Evolutionary conservation across 2,113 vertebrate genomes (phyloP).

Genomic region (Pelmatolapia mariae): DNA sequence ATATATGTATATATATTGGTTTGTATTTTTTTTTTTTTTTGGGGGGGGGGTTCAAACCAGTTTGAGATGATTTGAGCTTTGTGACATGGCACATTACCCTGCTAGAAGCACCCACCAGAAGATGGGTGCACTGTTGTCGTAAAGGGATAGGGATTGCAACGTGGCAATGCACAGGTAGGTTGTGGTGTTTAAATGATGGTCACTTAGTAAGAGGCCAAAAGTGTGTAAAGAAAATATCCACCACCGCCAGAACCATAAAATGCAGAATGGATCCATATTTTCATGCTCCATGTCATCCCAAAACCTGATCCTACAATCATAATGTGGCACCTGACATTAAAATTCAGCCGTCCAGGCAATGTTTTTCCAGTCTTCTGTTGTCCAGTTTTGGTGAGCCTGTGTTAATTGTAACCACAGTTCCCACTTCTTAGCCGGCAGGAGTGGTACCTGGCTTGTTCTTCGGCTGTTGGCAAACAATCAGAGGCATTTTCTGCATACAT

Average conservation of each 20-base stretch:
- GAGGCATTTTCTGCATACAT: not conserved
- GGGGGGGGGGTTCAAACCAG: not conserved
- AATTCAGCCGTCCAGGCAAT: not conserved
- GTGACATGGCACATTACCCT: not conserved
- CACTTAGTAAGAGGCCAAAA: not conserved
- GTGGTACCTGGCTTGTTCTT: not conserved
- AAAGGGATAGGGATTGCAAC: not conserved
- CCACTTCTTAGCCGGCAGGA: not conserved
- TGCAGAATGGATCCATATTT: not conserved
- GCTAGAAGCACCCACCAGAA: not conserved
- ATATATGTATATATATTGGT: not conserved
- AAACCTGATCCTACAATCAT: not conserved
- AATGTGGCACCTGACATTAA: not conserved
- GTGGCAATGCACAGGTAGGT: not conserved
- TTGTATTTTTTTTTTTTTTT: rapidly evolving
- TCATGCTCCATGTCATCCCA: not conserved
- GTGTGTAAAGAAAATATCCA: not conserved
- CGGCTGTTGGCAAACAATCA: not conserved
- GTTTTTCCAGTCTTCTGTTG: not conserved
- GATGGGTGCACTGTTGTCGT: not conserved
- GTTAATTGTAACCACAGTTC: not conserved
- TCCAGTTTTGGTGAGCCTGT: not conserved
- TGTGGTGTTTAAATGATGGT: not conserved
- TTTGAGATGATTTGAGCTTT: not conserved
- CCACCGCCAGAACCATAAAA: not conserved